Evolutionary conservation across 1,140 invertebrate genomes (phyloP), one percentile per base, ranked within the genome.

Genomic region (Neodiprion virginianus): DNA sequence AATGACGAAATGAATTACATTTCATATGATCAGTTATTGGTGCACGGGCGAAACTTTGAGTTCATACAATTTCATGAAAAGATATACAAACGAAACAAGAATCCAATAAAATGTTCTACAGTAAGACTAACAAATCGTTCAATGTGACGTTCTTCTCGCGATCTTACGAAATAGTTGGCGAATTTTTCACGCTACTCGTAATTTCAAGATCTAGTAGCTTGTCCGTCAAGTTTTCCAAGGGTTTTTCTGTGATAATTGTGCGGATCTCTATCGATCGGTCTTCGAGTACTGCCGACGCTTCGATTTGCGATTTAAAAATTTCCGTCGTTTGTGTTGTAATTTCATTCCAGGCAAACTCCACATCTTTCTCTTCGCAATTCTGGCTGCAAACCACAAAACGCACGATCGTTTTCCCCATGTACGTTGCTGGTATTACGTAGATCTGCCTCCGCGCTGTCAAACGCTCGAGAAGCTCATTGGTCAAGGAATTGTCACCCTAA

Each of bases 341-440:
- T 82, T 95, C 93, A 49, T 91, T 90, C 94, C 94, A 97, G 17
- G 94, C 93, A 78, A 90, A 93, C 14, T 93, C 87, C 50, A 98
- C 89, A 82, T 98, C 95, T 65, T 89, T 82, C 8, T 88, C 88
- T 53, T 91, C 91, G 0, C 94, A 93, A 40, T 91, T 83, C 67
- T 92, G 88, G 17, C 93, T 93, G 84, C 95, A 96, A 0, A 98
- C 87, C 1, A 93, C 94, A 80, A 97, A 95, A 67, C 96, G 89
- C 9, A 97, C 91, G 40, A 96, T 92, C 78, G 92, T 93, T 73
- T 89, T 89, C 47, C 88, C 90, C 28, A 89, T 87, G 61, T 93
- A 91, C 71, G 90, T 91, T 0, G 94, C 94, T 7, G 95, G 92
- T 0, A 96, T 93, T 82, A 97, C 89, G 83, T 96, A 96, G 61